Base-by-base conservation (phyloP, 2,797 vertebrate genomes). In the Poeciliopsis infans region DNA sequence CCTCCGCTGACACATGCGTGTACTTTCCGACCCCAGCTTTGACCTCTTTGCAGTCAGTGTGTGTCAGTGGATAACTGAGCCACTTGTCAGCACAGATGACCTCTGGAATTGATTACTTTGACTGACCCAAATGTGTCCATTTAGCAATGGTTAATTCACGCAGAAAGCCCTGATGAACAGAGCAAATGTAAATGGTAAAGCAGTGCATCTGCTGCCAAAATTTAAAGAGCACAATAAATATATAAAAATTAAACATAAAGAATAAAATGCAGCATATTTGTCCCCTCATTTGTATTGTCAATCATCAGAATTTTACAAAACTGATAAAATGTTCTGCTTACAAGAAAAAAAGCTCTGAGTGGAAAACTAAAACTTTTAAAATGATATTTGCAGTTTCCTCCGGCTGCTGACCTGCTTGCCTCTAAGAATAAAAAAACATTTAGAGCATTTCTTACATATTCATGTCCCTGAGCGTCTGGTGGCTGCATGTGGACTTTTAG, bases 91-190 rank as follows among this genome's bases (percentile, higher is more conserved):
- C 78, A 73, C 7, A 75, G 57, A 82, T 73, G 77, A 39, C 86
- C 82, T 66, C 31, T 0, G 79, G 85, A 59, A 39, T 79, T 43
- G 73, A 41, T 78, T 59, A 75, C 31, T 83, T 88, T 39, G 73
- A 74, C 76, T 89, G 85, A 87, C 83, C 84, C 80, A 82, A 41
- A 79, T 87, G 41, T 7, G 43, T 71, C 74, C 69, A 36, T 84
- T 87, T 75, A 83, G 36, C 46, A 74, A 74, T 83, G 69, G 57
- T 76, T 69, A 33, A 49, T 57, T 46, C 0, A 13, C 46, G 55
- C 20, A 41, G 68, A 64, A 20, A 43, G 25, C 7, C 13, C 20
- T 43, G 12, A 74, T 46, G 33, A 82, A 75, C 28, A 39, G 16
- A 83, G 23, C 28, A 3, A 20, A 36, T 71, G 13, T 1, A 55